Base-by-base conservation (phyloP, 2,797 vertebrate genomes). In the Siniperca obscura region DNA sequence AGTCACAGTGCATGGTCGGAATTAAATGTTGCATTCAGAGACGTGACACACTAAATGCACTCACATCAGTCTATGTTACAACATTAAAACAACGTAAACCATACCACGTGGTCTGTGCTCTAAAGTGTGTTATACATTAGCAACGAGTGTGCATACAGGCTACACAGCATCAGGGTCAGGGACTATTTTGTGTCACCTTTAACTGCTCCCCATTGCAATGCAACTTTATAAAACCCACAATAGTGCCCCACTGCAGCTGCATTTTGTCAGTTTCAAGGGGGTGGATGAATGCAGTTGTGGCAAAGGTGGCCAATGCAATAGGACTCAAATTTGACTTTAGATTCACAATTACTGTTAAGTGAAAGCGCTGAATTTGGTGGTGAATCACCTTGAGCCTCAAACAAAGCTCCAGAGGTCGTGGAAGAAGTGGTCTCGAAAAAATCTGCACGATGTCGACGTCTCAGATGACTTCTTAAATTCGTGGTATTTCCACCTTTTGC, bases 401-500 rank as follows among this genome's bases (percentile, higher is more conserved):
- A 66, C 73, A 78, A 77, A 71, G 67, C 71, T 70, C 66, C 91
- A 3, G 79, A 36, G 4, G 87, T 70, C 50, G 89, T 42, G 55
- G 82, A 80, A 71, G 86, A 84, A 64, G 76, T 30, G 34, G 62
- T 57, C 52, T 93, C 88, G 14, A 75, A 83, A 68, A 93, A 89
- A 76, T 93, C 90, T 13, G 90, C 87, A 17, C 90, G 87, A 65
- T 94, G 94, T 59, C 91, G 90, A 34, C 90, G 85, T 61, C 44
- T 92, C 73, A 94, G 87, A 8, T 95, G 94, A 76, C 92, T 93
- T 84, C 94, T 91, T 57, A 94, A 79, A 81, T 94, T 95, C 12
- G 94, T 94, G 44, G 94, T 94, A 56, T 92, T 94, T 36, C 93
- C 93, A 50, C 91, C 89, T 87, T 94, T 95, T 5, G 91, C 87